A percentile compares a stretch with the other conserved stretches of the same genome.
phyloP scores from a whole-genome alignment of 2,113 vertebrate species.

The Paratilapia polleni region DNA sequence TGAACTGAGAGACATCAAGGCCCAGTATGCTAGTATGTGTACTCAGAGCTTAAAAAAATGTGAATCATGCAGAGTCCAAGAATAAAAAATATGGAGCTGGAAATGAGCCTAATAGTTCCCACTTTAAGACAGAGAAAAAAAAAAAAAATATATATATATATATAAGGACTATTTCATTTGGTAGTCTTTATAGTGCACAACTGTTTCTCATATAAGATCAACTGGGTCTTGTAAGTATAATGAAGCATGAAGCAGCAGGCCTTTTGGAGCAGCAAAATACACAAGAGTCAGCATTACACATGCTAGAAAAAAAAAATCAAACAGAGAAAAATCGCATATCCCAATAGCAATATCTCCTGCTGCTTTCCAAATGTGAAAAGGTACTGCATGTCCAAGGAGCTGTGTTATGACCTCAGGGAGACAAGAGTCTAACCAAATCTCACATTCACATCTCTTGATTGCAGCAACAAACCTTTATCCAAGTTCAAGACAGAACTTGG shows the following conservation, averaged over 20 bases:
- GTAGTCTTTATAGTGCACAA: neutral
- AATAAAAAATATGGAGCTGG: neutral
- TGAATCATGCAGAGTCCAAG: neutral
- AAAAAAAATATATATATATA: too few species aligned
- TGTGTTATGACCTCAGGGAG: neutral
- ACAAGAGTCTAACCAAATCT: neutral
- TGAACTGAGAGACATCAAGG: neutral
- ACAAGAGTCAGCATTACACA: neutral
- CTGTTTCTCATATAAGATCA: conserved; percentile 40
- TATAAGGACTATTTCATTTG: neutral
- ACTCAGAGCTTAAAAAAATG: neutral
- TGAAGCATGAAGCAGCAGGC: conserved; percentile 8
- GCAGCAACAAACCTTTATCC: conserved; percentile 18
- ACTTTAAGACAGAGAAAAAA: neutral
- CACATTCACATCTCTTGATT: conserved; percentile 43
- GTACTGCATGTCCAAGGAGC: conserved; percentile 17
- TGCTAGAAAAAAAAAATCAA: neutral
- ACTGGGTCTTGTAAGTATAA: conserved; percentile 1
- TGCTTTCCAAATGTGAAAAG: conserved; percentile 32
- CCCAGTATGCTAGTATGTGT: neutral
- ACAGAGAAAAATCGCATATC: neutral
- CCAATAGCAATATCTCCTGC: neutral
- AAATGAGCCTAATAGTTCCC: neutral
- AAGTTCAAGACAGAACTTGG: conserved; percentile 31
- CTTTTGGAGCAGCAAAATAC: neutral